These are phyloP conservation scores for Lochmaea crataegi DNA, from an alignment of 2,888 invertebrate genomes.

Conservation along the genomic window DNA sequence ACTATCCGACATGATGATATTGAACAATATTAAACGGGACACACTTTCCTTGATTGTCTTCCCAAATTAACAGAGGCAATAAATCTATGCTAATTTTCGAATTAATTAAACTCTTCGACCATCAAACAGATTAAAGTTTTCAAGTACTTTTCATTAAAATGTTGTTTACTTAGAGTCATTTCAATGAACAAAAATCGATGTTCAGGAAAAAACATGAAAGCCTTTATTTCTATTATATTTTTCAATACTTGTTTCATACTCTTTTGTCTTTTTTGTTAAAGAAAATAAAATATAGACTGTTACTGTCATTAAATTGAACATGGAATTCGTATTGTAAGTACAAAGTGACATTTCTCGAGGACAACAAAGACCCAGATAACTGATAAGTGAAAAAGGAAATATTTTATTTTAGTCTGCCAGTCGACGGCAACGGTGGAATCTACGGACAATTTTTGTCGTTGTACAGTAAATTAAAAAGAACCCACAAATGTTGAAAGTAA, in stretches of 20 bases:
- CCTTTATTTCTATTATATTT: background rate
- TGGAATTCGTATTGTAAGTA: background rate
- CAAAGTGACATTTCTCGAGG: background rate
- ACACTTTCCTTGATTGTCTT: too few relatives aligned
- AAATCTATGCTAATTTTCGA: too few relatives aligned
- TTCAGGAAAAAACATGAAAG: background rate
- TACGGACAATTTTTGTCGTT: too few relatives aligned
- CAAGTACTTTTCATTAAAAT: background rate
- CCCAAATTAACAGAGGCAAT: too few relatives aligned
- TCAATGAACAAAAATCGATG: background rate
- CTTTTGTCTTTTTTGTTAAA: background rate
- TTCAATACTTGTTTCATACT: background rate
- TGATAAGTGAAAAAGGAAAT: background rate
- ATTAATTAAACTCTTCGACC: too few relatives aligned
- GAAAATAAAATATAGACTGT: background rate
- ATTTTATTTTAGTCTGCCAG: background rate
- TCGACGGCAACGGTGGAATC: background rate
- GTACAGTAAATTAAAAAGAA: too few relatives aligned
- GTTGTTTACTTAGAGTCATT: background rate
- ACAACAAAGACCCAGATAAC: background rate
- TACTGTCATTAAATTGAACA: background rate
- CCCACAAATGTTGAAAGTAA: too few relatives aligned
- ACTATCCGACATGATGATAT: too few relatives aligned
- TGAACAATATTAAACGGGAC: too few relatives aligned
- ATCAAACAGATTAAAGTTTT: too few relatives aligned